Evolutionary conservation across 2,888 invertebrate species (phyloP), one percentile per base, ranked within the genome.

Genomic region (Dascillus cervinus): DNA sequence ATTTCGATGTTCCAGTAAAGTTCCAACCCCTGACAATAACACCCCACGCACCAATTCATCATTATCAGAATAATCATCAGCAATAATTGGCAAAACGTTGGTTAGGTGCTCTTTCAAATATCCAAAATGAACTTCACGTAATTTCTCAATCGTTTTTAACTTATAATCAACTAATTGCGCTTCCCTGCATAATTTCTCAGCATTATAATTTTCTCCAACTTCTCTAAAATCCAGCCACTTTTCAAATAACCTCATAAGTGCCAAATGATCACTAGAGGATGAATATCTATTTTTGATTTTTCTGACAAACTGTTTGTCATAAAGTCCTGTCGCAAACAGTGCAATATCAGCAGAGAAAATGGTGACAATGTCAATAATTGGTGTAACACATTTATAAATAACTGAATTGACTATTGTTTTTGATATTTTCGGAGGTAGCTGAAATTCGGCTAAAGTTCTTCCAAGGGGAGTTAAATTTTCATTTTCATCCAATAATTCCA

Each of bases 381-480:
- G 72, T 19, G 64, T 59, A 0, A 72, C 54, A 37, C 77, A 73
- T 39, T 72, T 71, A 39, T 76, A 68, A 4, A 75, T 60, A 1
- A 70, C 62, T 0, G 75, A 64, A 52, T 74, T 69, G n/a, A 81
- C 60, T 39, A 81, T 49, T 1, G 74, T 68, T 53, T 72, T 75
- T 1, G 72, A 73, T 17, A 79, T 49, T 35, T 74, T 72, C 2
- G 82, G 82, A 47, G 73, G 71, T 0, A 78, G 53, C 10, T 74
- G 62, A 37, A 83, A 67, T 1, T 63, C 40, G 0, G 73, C 55
- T 17, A 60, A 26, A 1, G 47, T 48, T 12, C 57, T 55, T 1
- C 84, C 84, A 0, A 84, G 61, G 0, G 75, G 61, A 1, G 83
- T 82, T 6, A 84, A 52, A 14, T 71, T 68, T 49, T 83, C 79